Percentiles rank a stretch among this genome's conserved stretches.
phyloP scores from a whole-genome alignment of 2,113 vertebrate species.

The Indicator maculatus region DNA sequence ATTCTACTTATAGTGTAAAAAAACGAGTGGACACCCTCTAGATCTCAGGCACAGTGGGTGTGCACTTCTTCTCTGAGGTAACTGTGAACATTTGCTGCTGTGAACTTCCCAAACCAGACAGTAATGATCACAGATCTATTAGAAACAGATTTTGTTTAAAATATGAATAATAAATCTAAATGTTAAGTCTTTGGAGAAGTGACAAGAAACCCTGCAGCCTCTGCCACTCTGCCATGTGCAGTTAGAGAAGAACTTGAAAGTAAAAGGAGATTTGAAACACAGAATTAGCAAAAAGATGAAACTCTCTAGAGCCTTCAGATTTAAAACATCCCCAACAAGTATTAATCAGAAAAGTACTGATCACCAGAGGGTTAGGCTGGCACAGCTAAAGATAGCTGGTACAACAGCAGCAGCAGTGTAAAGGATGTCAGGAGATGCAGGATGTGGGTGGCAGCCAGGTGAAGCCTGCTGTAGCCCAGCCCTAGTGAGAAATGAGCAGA shows the following conservation, averaged over 20 bases:
- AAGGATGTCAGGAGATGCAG: not conserved
- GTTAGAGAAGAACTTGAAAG: conserved; percentile 24
- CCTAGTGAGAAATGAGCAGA: rapidly evolving
- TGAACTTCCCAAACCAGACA: not conserved
- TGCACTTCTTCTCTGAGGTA: not conserved
- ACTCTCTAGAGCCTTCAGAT: not conserved
- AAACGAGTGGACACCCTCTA: not conserved
- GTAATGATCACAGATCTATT: not conserved
- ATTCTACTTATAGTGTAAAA: not conserved
- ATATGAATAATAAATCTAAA: not conserved
- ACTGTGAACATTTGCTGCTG: not conserved
- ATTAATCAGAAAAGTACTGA: not conserved
- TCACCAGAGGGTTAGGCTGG: not conserved
- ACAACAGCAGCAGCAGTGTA: not conserved
- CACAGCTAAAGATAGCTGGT: not conserved
- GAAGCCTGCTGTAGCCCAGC: not conserved
- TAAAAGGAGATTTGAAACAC: conserved; percentile 36
- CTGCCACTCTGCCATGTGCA: not conserved
- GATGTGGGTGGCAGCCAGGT: not conserved
- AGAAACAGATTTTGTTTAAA: not conserved
- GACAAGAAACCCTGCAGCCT: not conserved
- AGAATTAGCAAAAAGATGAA: not conserved
- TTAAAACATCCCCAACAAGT: not conserved
- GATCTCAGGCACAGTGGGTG: not conserved
- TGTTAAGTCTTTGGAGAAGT: not conserved